These are phyloP conservation scores for Calyptommatus sinebrachiatus DNA, from an alignment of 2,113 vertebrate species.

Conservation along the genomic window DNA sequence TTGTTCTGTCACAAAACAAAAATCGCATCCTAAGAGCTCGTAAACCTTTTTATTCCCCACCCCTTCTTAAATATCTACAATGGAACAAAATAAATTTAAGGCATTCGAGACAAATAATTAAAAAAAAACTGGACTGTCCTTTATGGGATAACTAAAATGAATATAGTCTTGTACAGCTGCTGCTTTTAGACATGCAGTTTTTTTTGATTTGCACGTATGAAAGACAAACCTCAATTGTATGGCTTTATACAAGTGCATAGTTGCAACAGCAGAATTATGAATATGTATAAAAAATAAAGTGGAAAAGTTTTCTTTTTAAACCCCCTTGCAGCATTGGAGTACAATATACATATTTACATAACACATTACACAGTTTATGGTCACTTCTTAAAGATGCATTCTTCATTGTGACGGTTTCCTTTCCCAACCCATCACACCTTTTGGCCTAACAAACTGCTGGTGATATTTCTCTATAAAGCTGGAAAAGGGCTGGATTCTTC, in stretches of 20 bases:
- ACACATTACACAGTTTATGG: constrained; percentile 69
- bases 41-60: constrained; percentile 63
- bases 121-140: constrained; percentile 56
- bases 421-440: constrained; percentile 33
- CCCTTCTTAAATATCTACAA: constrained; percentile 66
- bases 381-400: constrained; percentile 69
- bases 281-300: constrained; percentile 78
- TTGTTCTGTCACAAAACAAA: constrained; percentile 76
- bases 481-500: constrained; percentile 53
- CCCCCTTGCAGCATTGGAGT: constrained; percentile 75
- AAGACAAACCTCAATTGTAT: constrained; percentile 63
- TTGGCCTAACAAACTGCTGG: constrained; percentile 65
- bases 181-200: constrained; percentile 71
- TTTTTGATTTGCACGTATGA: constrained; percentile 49
- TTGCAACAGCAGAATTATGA: constrained; percentile 72
- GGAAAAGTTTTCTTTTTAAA: constrained; percentile 68
- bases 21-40: constrained; percentile 74
- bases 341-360: constrained; percentile 69
- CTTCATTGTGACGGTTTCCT: constrained; percentile 53
- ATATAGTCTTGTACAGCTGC: constrained; percentile 61
- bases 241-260: constrained; percentile 80
- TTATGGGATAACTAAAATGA: constrained; percentile 62
- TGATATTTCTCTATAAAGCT: constrained; percentile 54
- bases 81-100: constrained; percentile 78
- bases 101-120: constrained; percentile 69